Conservation (phyloP, 1,140 invertebrate species). For the Holotrichia oblita region DNA sequence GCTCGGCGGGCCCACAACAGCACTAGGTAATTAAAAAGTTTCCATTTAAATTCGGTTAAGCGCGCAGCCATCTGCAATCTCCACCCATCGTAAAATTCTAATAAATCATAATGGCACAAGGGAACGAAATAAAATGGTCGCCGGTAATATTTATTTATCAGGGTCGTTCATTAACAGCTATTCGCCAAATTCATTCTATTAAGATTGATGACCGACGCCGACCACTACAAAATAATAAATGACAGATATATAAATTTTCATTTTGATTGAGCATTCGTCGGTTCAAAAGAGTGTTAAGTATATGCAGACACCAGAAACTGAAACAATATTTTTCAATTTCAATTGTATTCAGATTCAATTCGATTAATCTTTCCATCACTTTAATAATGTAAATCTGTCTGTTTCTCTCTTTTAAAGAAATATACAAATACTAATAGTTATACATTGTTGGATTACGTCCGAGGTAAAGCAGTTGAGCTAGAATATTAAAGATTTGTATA, state of each 20-base stretch:
- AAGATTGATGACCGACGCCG: neutral
- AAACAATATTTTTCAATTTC: no score
- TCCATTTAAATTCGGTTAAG: slow-evolving; percentile 65
- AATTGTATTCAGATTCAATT: no score
- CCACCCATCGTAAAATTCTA: slow-evolving; percentile 29
- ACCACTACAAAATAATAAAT: neutral
- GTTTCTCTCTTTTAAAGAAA: neutral
- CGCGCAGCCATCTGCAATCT: slow-evolving; percentile 66
- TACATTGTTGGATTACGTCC: neutral
- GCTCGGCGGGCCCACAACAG: slow-evolving; percentile 67
- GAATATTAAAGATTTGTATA: no score
- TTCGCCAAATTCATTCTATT: slow-evolving; percentile 26
- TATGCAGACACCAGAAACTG: neutral
- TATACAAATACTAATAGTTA: neutral
- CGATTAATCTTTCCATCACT: no score
- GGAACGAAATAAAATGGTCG: slow-evolving; percentile 7
- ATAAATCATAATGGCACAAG: slow-evolving; percentile 23
- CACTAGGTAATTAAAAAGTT: slow-evolving; percentile 64
- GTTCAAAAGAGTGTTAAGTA: neutral
- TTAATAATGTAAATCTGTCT: no score
- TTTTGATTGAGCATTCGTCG: neutral
- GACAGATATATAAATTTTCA: neutral
- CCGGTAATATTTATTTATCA: slow-evolving; percentile 30
- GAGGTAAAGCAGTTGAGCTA: no score
- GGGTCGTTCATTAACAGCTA: slow-evolving; percentile 13